Conservation (phyloP, 2,888 invertebrate genomes). For the Meiosimyza platycephala region DNA sequence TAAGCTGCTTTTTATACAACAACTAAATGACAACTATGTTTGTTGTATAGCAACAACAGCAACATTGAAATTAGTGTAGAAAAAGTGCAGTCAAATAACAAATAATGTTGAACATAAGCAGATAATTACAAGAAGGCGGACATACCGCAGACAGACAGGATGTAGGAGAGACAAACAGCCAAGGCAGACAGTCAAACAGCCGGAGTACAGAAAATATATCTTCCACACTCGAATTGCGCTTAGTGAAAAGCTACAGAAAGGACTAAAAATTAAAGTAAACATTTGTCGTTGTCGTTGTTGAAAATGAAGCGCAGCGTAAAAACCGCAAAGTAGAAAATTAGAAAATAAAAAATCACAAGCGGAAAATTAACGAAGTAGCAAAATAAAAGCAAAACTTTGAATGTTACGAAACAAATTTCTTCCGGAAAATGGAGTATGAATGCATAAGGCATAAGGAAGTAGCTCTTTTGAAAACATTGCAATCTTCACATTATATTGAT, state of each 20-base stretch:
- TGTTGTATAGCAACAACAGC: slow-evolving; percentile 11
- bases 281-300: neutral
- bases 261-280: slow-evolving; percentile 20
- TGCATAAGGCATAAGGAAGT: too few relatives aligned
- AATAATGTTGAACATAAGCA: slow-evolving; percentile 46
- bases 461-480: too few relatives aligned
- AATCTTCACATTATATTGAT: too few relatives aligned
- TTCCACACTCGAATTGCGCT: neutral
- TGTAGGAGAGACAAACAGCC: slow-evolving; percentile 7
- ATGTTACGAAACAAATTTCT: too few relatives aligned
- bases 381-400: neutral
- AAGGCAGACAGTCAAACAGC: neutral
- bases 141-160: slow-evolving; percentile 43
- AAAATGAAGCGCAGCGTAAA: slow-evolving; percentile 29
- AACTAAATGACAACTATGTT: slow-evolving; percentile 21
- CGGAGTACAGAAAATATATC: neutral
- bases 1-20: slow-evolving; percentile 32
- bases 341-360: slow-evolving; percentile 66
- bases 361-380: slow-evolving; percentile 62
- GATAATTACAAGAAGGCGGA: slow-evolving; percentile 49
- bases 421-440: too few relatives aligned
- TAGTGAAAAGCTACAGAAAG: neutral
- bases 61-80: slow-evolving; percentile 1
- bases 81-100: slow-evolving; percentile 22
- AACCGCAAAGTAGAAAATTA: slow-evolving; percentile 61